Base-by-base conservation (phyloP, 2,797 vertebrate genomes). In the Heterohyrax brucei region DNA sequence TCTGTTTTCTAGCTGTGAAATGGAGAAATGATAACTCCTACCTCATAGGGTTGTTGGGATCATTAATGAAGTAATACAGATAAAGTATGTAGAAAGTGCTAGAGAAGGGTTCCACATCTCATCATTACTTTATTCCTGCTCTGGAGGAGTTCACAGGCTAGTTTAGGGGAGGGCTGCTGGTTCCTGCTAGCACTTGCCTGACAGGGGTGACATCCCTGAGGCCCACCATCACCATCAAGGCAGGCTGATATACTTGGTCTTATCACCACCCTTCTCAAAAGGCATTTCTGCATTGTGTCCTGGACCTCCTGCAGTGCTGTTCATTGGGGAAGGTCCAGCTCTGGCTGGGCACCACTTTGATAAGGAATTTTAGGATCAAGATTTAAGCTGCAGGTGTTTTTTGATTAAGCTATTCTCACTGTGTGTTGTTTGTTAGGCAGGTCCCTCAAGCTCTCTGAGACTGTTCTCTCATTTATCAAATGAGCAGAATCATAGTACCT, bases 1-100 rank as follows among this genome's bases (percentile, higher is more conserved):
- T 92, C 68, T 19, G 59, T 78, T 80, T 59, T 33, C 46, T 93
- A 70, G 89, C 66, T 80, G 10, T 95, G 16, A 87, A n/a, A 30
- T 30, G 72, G 33, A 30, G n/a, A 24, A n/a, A 13, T 19, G 39
- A 44, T 21, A 8, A n/a, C 30, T 39, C 21, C 46, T 33, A 4
- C n/a, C n/a, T 75, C 26, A 9, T 12, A 18, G 53, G 12, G 12
- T 33, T 70, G 33, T 30, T 48, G 82, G 77, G 39, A 92, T 66
- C 39, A 59, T 72, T 39, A 73, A 33, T 28, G 59, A 82, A 82
- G 18, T 61, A 61, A 61, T 76, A 59, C 66, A 86, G 53, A 16
- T 61, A 24, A 62, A 73, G 48, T 4, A 28, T 4, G 2, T 7
- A 78, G 79, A 80, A n/a, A 24, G 46, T 39, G 26, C 85, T 50